Conservation (phyloP, 2,888 invertebrate species). For the Sceliomorpha sp. region DNA sequence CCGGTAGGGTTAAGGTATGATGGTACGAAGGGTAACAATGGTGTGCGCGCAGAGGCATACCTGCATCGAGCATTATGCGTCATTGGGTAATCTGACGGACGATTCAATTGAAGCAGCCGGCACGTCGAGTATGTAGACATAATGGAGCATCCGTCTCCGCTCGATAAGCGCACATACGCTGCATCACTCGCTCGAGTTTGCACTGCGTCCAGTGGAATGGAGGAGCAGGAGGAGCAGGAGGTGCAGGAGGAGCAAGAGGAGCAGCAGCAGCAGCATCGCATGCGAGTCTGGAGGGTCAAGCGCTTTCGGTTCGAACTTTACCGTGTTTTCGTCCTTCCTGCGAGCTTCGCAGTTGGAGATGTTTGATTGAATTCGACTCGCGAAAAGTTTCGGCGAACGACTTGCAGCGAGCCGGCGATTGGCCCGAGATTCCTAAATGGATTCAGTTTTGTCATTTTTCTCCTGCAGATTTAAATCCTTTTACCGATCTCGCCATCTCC, state of each 20-base stretch:
- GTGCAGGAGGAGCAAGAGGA: conserved; percentile 14
- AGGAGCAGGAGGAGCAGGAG: conserved; percentile 14
- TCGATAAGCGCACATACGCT: conserved; percentile 69
- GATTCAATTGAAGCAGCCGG: conserved; percentile 78
- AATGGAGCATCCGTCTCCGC: conserved; percentile 77
- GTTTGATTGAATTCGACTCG: conserved; percentile 26
- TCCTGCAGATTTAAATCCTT: too few species aligned
- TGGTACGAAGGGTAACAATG: conserved; percentile 66
- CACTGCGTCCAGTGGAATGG: conserved; percentile 35
- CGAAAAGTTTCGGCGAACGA: conserved; percentile 4
- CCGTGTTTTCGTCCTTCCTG: conserved; percentile 14
- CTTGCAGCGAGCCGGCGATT: background rate
- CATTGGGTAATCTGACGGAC: conserved; percentile 79
- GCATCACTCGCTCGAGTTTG: conserved; percentile 43
- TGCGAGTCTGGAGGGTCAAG: conserved; percentile 20
- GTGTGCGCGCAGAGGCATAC: conserved; percentile 65
- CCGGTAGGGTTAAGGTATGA: conserved; percentile 47
- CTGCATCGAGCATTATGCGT: conserved; percentile 75
- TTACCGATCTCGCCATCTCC: too few species aligned
- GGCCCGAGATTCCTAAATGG: conserved; percentile 1
- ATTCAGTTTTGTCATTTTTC: conserved; percentile 14
- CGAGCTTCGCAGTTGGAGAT: background rate
- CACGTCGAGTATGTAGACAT: conserved; percentile 78
- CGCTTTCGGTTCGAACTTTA: conserved; percentile 19
- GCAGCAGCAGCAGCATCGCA: conserved; percentile 11